phyloP scores from a whole-genome alignment of 2,797 vertebrate species.

The Emys orbicularis region DNA sequence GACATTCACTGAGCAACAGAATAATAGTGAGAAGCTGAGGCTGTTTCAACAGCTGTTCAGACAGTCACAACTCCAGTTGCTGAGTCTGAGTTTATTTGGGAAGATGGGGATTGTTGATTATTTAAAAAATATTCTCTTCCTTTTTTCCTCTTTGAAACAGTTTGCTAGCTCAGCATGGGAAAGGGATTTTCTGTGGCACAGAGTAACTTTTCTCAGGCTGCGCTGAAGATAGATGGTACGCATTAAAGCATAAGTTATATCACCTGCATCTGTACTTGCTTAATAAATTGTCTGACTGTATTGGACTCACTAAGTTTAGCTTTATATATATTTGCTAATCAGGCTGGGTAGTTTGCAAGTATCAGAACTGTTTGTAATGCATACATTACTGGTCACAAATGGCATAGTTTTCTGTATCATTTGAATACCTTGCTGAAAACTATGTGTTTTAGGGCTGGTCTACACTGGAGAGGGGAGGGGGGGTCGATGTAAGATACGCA shows the following conservation, averaged over 20 bases:
- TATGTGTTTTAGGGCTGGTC: neutral
- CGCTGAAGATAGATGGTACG: neutral
- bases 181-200: neutral
- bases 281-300: neutral
- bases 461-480: too few relatives aligned
- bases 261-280: rapidly evolving
- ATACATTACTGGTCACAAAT: neutral
- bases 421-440: neutral
- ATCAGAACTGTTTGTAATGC: neutral
- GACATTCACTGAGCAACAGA: neutral
- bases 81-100: neutral
- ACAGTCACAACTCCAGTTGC: neutral
- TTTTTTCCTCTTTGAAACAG: neutral
- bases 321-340: neutral
- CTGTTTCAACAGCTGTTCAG: neutral
- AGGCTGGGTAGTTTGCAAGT: neutral
- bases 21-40: neutral
- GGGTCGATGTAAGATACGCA: too few relatives aligned
- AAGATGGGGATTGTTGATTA: neutral
- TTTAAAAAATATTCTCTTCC: neutral
- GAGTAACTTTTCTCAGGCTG: neutral
- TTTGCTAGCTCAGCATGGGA: neutral
- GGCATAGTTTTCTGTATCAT: neutral
- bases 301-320: neutral
- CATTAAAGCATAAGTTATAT: neutral